Base-by-base conservation (phyloP, 2,113 vertebrate species). In the Cromileptes altivelis region DNA sequence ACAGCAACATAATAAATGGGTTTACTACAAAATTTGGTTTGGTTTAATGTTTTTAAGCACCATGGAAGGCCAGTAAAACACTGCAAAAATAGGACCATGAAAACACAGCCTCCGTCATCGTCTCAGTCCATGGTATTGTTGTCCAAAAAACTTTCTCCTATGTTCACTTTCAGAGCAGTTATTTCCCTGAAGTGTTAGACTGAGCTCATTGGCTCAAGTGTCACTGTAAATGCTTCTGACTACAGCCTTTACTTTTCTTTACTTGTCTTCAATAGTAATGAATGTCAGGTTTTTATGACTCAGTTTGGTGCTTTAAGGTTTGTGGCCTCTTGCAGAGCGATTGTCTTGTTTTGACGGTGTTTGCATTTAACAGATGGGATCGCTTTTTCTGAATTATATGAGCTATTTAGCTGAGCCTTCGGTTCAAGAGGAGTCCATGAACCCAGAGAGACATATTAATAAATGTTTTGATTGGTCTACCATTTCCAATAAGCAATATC, bases 1-100 rank as follows among this genome's bases (percentile, higher is more conserved):
- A 63, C 53, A 40, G 71, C 15, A 42, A 64, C 86, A 81, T 80
- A 76, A 72, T 57, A 17, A 25, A 58, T 57, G 52, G 75, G 73
- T 84, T 84, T 70, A 42, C 17, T 21, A 58, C 55, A 68, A 25
- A 72, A 63, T 80, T 52, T 3, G 53, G 13, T 70, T 73, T 57
- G 56, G 40, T 49, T 30, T 4, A 4, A 15, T 45, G 65, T 40
- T 40, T 23, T 53, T 0, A 56, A 57, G 58, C 60, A 40, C 40
- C 9, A 3, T n/a, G 6, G 42, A 50, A 2, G 49, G 42, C 30
- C 45, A 52, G 19, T 45, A 62, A 70, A 64, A 52, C 7, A 19
- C 21, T n/a, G 50, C 62, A 27, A 58, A 57, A 0, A 13, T 12
- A 2, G 19, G 25, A 37, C 57, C 9, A 21, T 47, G 81, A 77